Base-by-base conservation (phyloP, 2,888 invertebrate species). In the Leistus spinibarbis region DNA sequence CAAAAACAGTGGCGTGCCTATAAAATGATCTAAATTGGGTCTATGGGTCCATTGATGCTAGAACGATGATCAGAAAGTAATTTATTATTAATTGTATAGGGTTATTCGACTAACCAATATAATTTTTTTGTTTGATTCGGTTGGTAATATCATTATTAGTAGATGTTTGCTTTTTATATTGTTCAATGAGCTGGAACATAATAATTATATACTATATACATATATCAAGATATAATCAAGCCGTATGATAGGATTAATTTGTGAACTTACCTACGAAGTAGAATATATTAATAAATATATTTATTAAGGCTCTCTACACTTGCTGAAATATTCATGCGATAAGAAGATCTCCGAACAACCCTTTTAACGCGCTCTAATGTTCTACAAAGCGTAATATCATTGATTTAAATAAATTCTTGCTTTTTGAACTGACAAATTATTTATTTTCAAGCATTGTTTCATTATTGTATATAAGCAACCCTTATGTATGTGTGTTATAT, bases 1-100 rank as follows among this genome's bases (percentile, higher is more conserved):
- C 68, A 24, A 57, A 27, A 68, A 20, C 69, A 69, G 69, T 69
- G 60, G 69, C 69, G 69, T 69, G 54, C 69, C n/a, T 69, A 10
- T 40, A 40, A 40, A 40, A 40, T 40, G 3, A 40, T 40, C 13
- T 5, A 40, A 40, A 40, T 40, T 40, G 40, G n/a, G n/a, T n/a
- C n/a, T n/a, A n/a, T n/a, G n/a, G n/a, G n/a, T n/a, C n/a, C n/a
- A n/a, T n/a, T n/a, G n/a, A n/a, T n/a, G n/a, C n/a, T n/a, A n/a
- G n/a, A n/a, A n/a, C n/a, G n/a, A 40, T 40, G 13, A 7, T 40
- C 13, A 10, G 4, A 40, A 40, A 40, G 3, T 40, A 40, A 40
- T 40, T 40, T 40, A 40, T 24, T 24, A 24, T 40, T 1, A 40
- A 40, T 40, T 40, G 40, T 40, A 40, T 40, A 40, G 40, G 40